A percentile compares a stretch with the other conserved stretches of the same genome.
Evolutionary conservation across 2,888 invertebrate genomes (phyloP).

Genomic region (Exephanes ischioxanthus): DNA sequence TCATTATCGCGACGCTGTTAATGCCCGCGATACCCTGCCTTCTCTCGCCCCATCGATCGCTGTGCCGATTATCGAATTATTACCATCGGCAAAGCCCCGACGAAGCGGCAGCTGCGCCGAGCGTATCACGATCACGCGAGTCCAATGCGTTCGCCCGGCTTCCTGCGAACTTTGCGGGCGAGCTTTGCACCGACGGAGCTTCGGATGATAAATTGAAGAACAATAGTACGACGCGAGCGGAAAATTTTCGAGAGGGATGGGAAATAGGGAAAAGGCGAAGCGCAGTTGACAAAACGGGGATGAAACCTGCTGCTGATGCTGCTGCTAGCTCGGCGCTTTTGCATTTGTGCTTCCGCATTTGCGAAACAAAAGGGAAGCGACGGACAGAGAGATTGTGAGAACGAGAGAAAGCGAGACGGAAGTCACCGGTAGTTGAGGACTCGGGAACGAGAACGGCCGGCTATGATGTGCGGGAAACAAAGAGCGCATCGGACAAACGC

Average conservation of each 20-base stretch:
- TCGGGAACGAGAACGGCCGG: neutral
- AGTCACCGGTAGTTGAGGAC: slow-evolving; percentile 1
- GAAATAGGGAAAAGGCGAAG: neutral
- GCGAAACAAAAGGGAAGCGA: slow-evolving; percentile 17
- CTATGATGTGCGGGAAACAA: slow-evolving; percentile 60
- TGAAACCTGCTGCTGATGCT: slow-evolving; percentile 14
- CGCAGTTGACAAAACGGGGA: slow-evolving; percentile 18
- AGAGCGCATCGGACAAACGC: slow-evolving; percentile 64
- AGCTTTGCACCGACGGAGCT: neutral
- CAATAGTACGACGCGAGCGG: slow-evolving; percentile 30
- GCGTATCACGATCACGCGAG: neutral
- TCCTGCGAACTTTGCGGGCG: neutral
- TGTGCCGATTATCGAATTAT: slow-evolving; percentile 32
- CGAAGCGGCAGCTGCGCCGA: slow-evolving; percentile 1
- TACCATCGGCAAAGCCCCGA: slow-evolving; percentile 7
- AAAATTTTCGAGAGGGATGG: neutral
- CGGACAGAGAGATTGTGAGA: slow-evolving; percentile 12
- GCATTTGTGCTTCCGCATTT: neutral
- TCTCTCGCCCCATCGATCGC: slow-evolving; percentile 2
- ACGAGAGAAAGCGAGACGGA: neutral
- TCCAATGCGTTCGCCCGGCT: slow-evolving; percentile 6
- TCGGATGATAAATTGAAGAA: slow-evolving; percentile 49
- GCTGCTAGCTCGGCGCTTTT: neutral
- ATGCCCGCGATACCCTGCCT: neutral
- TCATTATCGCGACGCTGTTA: slow-evolving; percentile 52